These are phyloP conservation scores for Lophochroa leadbeateri DNA, from an alignment of 2,113 vertebrate genomes.

Conservation along the genomic window DNA sequence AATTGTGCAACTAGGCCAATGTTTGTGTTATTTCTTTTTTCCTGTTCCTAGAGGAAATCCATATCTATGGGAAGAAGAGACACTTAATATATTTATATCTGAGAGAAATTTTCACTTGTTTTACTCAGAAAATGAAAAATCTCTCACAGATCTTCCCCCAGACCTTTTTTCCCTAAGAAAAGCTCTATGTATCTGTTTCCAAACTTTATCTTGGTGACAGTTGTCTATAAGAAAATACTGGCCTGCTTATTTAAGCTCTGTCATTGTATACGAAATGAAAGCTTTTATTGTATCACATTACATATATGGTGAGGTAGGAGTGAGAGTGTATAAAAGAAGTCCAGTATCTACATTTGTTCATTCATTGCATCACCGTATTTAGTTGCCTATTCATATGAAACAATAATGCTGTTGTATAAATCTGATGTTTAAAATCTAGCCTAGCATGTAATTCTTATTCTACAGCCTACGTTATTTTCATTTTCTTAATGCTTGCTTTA, in stretches of 20 bases:
- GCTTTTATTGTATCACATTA: constrained; percentile 61
- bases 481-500: constrained; percentile 3
- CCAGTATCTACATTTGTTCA: constrained; percentile 47
- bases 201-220: constrained; percentile 22
- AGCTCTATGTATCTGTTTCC: constrained; percentile 25
- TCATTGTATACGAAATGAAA: constrained; percentile 34
- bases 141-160: neutral
- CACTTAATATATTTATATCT: neutral
- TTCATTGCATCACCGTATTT: constrained; percentile 51
- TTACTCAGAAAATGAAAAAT: neutral
- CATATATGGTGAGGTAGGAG: constrained; percentile 39
- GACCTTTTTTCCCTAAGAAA: neutral
- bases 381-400: constrained; percentile 50
- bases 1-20: neutral
- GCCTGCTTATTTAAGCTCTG: constrained; percentile 29
- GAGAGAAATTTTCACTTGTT: neutral
- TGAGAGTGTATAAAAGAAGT: constrained; percentile 20
- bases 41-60: neutral
- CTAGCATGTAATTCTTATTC: neutral
- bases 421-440: neutral
- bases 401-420: constrained; percentile 29
- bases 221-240: constrained; percentile 1
- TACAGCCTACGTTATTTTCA: neutral
- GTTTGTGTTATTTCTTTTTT: neutral
- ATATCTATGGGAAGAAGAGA: neutral